Percentiles rank a stretch among this genome's conserved stretches.
These are phyloP conservation scores for Amyelois transitella DNA, from an alignment of 1,140 invertebrate species.

Conservation along the genomic window DNA sequence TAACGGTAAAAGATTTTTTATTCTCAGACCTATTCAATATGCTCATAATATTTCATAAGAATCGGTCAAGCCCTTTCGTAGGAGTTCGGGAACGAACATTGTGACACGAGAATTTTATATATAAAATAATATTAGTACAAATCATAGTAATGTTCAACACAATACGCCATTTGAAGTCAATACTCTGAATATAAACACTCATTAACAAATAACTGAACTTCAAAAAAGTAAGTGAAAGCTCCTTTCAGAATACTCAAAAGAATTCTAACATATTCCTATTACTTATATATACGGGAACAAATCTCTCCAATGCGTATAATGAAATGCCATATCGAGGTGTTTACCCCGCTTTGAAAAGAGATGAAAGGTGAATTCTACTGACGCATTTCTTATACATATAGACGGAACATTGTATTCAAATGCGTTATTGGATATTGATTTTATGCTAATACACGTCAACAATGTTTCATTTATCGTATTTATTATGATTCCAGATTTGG, in stretches of 20 bases:
- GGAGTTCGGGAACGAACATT: no score
- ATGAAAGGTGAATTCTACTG: conserved; percentile 13
- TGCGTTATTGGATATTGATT: conserved; percentile 13
- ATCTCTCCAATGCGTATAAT: conserved; percentile 2
- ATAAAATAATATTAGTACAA: no score
- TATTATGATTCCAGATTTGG: not conserved
- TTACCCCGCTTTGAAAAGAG: conserved; percentile 10
- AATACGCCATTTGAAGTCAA: no score
- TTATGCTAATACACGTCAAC: conserved; percentile 5
- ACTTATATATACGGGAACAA: not conserved
- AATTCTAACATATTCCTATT: not conserved
- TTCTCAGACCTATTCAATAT: no score
- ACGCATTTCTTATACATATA: conserved; percentile 5
- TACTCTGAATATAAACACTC: no score
- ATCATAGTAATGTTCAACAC: no score
- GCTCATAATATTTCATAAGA: no score
- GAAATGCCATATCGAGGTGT: conserved; percentile 12
- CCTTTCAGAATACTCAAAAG: not conserved
- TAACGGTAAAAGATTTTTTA: no score
- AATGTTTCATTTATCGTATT: conserved; percentile 1
- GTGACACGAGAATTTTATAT: no score
- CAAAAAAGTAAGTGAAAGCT: no score
- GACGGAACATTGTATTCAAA: conserved; percentile 13
- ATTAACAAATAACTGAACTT: no score
- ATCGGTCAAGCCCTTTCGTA: no score